A percentile compares a stretch with the other conserved stretches of the same genome.
phyloP scores from a whole-genome alignment of 2,888 invertebrate genomes.

The Idaea straminata region DNA sequence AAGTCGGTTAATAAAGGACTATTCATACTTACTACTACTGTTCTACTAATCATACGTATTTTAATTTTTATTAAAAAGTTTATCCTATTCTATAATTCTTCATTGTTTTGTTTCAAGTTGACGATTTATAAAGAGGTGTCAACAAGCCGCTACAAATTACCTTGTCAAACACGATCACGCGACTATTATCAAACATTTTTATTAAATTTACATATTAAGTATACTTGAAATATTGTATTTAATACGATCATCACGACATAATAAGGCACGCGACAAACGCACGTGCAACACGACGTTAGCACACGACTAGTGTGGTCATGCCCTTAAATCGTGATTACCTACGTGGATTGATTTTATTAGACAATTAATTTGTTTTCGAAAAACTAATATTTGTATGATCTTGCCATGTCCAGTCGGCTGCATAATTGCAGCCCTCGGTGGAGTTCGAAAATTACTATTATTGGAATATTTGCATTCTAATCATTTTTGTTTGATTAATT shows the following conservation, averaged over 20 bases:
- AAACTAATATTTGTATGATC: too few species aligned
- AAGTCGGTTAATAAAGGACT: too few species aligned
- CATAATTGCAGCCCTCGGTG: too few species aligned
- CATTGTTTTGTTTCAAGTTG: not conserved
- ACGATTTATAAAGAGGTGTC: not conserved
- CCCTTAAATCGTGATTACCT: constrained; percentile 52
- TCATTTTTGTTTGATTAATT: too few species aligned
- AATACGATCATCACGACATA: constrained; percentile 20
- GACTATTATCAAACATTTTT: not conserved
- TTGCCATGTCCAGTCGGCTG: too few species aligned
- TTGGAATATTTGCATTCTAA: too few species aligned
- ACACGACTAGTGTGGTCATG: constrained; percentile 44
- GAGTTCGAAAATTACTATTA: too few species aligned
- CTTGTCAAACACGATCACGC: not conserved
- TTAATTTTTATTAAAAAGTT: too few species aligned
- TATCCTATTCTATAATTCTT: not conserved
- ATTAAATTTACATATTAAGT: not conserved
- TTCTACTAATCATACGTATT: too few species aligned
- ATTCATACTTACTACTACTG: too few species aligned
- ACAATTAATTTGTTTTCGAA: too few species aligned
- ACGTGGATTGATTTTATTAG: constrained; percentile 36
- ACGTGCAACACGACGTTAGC: constrained; percentile 44
- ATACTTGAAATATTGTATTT: not conserved
- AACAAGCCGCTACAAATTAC: not conserved
- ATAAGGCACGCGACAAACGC: constrained; percentile 62